Percentiles rank a stretch among this genome's conserved stretches.
Conservation (phyloP, 2,113 vertebrate species). For the Oenanthe melanoleuca region DNA sequence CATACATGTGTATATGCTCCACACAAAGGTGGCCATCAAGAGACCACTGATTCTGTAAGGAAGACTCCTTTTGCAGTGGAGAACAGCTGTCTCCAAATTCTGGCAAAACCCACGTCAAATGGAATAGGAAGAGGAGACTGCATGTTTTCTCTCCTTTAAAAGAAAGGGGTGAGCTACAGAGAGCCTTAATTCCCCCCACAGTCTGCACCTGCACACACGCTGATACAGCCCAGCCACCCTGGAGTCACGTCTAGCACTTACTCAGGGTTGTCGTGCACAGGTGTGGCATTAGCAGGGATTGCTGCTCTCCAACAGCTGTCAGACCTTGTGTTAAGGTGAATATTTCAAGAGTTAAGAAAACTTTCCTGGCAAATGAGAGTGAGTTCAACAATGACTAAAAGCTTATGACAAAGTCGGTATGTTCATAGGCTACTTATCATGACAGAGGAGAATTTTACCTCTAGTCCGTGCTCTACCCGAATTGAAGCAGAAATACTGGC, state of each 20-base stretch:
- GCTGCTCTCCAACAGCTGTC: background rate
- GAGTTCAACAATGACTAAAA: background rate
- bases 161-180: background rate
- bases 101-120: background rate
- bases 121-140: background rate
- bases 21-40: accelerated
- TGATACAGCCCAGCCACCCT: background rate
- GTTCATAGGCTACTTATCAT: background rate
- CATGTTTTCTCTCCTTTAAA: background rate
- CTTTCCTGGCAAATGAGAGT: background rate
- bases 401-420: accelerated
- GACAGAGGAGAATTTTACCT: background rate
- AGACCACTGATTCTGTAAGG: background rate
- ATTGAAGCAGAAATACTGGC: background rate
- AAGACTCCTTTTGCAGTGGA: background rate
- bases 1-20: too few species aligned
- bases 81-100: background rate
- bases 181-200: background rate
- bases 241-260: background rate
- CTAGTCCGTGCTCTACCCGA: background rate
- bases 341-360: background rate
- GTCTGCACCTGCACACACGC: too few species aligned
- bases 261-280: background rate
- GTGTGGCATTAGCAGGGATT: background rate
- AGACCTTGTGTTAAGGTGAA: background rate